Conservation (phyloP, 2,113 vertebrate species). For the Ploceus nigricollis region DNA sequence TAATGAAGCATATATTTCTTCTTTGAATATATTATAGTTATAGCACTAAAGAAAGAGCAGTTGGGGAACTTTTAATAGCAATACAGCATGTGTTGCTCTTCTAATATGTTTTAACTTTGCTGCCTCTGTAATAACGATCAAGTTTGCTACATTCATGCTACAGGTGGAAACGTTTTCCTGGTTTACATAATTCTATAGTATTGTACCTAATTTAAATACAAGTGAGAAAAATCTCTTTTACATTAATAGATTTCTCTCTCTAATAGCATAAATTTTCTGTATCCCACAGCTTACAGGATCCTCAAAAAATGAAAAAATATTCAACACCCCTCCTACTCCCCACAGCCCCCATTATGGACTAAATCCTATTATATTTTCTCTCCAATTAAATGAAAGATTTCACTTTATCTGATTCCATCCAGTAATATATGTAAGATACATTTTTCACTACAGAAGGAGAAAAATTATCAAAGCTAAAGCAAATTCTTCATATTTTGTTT, state of each 20-base stretch:
- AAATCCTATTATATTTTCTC: neutral
- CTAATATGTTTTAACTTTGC: constrained; percentile 27
- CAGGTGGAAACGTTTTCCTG: constrained; percentile 48
- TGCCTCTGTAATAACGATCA: constrained; percentile 43
- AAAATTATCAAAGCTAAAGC: constrained; percentile 22
- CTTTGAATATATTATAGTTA: constrained; percentile 35
- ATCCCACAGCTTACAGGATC: neutral
- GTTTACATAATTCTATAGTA: constrained; percentile 38
- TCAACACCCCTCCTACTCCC: fast-evolving
- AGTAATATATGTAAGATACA: neutral
- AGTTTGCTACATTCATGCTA: neutral
- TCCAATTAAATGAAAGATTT: neutral
- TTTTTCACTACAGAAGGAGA: neutral
- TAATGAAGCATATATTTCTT: constrained; percentile 44
- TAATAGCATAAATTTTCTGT: neutral
- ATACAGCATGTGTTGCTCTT: neutral
- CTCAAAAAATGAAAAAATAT: neutral
- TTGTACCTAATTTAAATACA: constrained; percentile 15
- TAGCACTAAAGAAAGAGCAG: neutral
- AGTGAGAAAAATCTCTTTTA: constrained; percentile 27
- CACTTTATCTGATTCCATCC: neutral
- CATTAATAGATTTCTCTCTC: neutral
- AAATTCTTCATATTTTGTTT: neutral
- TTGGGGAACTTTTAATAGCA: constrained; percentile 45
- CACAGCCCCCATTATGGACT: neutral